Percentiles rank a stretch among this genome's conserved stretches.
phyloP scores from a whole-genome alignment of 2,888 invertebrate species.

The Galeopsomyia nigrocyanea region DNA sequence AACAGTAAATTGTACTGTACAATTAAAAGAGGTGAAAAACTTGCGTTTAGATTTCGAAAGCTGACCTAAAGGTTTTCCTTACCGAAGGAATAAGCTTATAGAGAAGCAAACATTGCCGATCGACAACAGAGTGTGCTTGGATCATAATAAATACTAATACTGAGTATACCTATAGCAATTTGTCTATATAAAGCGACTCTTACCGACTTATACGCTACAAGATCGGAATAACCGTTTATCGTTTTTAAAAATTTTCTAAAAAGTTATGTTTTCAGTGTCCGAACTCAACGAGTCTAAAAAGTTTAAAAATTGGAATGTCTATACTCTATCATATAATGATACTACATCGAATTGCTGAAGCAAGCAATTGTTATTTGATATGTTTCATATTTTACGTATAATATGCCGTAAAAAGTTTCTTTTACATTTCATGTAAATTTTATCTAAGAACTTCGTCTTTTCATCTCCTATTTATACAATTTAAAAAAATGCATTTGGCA shows the following conservation, averaged over 20 bases:
- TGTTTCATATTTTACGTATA: slow-evolving; percentile 6
- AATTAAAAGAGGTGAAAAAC: no score
- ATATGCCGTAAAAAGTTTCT: slow-evolving; percentile 2
- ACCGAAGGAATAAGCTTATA: not conserved
- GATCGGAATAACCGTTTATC: slow-evolving; percentile 20
- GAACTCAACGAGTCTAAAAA: slow-evolving; percentile 24
- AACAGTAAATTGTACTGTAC: no score
- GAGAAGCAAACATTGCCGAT: slow-evolving; percentile 8
- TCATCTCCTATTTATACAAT: not conserved
- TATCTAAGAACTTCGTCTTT: not conserved
- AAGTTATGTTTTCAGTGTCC: not conserved
- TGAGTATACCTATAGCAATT: slow-evolving; percentile 27
- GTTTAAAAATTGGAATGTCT: slow-evolving; percentile 26
- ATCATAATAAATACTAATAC: slow-evolving; percentile 30
- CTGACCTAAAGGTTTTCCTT: no score
- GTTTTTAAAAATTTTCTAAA: slow-evolving; percentile 20
- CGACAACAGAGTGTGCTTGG: not conserved
- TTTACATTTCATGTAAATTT: slow-evolving; percentile 1
- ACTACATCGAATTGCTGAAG: slow-evolving; percentile 30
- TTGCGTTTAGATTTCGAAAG: no score
- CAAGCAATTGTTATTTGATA: slow-evolving; percentile 24
- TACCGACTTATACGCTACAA: slow-evolving; percentile 3
- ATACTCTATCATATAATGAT: not conserved
- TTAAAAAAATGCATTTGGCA: slow-evolving; percentile 36
- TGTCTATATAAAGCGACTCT: slow-evolving; percentile 12